Evolutionary conservation across 2,888 invertebrate genomes (phyloP).

Genomic region (Gisinianus flammeolus): DNA sequence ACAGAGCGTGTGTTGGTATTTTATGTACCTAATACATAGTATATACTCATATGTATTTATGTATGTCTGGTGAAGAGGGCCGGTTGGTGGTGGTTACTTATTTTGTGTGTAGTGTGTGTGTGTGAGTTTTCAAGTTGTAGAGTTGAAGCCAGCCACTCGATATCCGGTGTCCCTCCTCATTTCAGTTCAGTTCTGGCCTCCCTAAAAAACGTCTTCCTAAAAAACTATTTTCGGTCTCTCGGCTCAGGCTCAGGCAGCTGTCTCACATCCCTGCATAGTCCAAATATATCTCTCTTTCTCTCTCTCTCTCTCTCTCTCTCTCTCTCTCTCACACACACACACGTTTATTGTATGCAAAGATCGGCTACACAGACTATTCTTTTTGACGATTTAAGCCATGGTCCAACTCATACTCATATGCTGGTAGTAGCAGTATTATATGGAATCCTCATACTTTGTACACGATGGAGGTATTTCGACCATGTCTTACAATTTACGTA

Average conservation of each 20-base stretch:
- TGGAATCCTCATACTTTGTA: not conserved
- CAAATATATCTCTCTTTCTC: conserved; percentile 28
- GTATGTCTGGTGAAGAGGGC: conserved; percentile 18
- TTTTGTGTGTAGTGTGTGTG: conserved; percentile 19
- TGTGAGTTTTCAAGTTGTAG: not conserved
- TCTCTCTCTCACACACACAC: not conserved
- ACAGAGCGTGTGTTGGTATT: not conserved
- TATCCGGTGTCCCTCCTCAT: conserved; percentile 47
- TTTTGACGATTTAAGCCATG: no score
- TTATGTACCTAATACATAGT: not conserved
- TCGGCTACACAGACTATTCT: not conserved
- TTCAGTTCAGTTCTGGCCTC: no score
- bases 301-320: conserved; percentile 1
- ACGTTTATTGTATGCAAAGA: not conserved
- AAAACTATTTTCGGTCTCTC: conserved; percentile 42
- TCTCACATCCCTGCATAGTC: conserved; percentile 33
- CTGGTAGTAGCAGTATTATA: not conserved
- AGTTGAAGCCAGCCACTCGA: conserved; percentile 37
- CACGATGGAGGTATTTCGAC: not conserved
- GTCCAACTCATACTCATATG: not conserved
- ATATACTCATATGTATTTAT: not conserved
- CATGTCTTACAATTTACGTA: not conserved
- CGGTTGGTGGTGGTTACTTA: conserved; percentile 32
- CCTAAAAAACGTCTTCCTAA: conserved; percentile 42
- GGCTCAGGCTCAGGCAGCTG: conserved; percentile 31